Evolutionary conservation across 2,113 vertebrate species (phyloP).

Genomic region (Chloropsis cyanopogon): DNA sequence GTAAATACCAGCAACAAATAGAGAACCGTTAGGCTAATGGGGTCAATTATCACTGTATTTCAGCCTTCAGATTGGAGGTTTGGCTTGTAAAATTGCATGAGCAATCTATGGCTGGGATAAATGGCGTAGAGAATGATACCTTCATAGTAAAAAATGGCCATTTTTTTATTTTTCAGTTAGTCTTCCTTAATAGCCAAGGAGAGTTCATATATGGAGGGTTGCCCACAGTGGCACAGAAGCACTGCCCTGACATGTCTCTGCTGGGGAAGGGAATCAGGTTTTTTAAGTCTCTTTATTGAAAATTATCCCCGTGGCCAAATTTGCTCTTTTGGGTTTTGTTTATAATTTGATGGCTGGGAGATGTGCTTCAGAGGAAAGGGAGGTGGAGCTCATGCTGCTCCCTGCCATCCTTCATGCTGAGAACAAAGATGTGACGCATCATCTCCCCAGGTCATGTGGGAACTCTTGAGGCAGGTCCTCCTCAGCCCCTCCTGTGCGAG

Average conservation of each 20-base stretch:
- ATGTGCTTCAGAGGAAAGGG: not conserved
- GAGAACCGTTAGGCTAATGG: not conserved
- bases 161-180: not conserved
- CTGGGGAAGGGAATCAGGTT: not conserved
- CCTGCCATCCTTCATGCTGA: not conserved
- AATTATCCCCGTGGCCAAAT: not conserved
- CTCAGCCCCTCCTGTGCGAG: not conserved
- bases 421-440: not conserved
- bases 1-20: not conserved
- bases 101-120: not conserved
- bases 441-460: not conserved
- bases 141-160: not conserved
- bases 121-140: not conserved
- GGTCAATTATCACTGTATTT: not conserved
- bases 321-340: not conserved
- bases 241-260: not conserved
- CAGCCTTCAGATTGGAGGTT: not conserved
- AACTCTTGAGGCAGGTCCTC: not conserved
- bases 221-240: not conserved
- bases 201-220: fast-evolving
- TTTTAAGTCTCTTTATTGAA: not conserved
- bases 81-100: not conserved
- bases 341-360: not conserved
- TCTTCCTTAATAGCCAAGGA: not conserved
- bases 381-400: not conserved